Evolutionary conservation across 2,113 vertebrate genomes (phyloP), one percentile per base, ranked within the genome.

Genomic region (Myotis davidii): DNA sequence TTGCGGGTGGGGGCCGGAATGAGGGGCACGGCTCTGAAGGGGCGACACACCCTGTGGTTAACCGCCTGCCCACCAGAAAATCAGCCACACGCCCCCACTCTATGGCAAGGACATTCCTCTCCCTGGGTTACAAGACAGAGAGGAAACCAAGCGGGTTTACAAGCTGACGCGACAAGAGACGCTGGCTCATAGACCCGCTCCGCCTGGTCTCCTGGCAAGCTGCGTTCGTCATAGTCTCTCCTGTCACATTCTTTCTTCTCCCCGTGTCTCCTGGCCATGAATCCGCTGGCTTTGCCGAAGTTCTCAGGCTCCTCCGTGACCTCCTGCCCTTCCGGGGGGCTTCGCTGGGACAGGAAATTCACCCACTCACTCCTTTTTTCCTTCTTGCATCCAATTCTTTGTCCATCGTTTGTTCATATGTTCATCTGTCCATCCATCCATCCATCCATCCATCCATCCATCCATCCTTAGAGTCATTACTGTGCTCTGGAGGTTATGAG

Each of bases 101-200:
- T 9, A 13, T 34, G 86, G n/a, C 50, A 72, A 39, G 37, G 79
- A 54, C 91, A 89, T 84, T 95, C 83, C 56, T 97, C 61, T 52
- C 76, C 42, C 3, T 25, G 54, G 39, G 67, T n/a, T 34, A 27
- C 7, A 37, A 85, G 94, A 91, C 74, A 67, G 82, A 90, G 85
- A 92, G 87, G 89, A 96, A 93, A 81, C 48, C 69, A 54, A 50
- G 67, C 0, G 3, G 39, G 64, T 74, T 96, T 89, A 87, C 0
- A 23, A 95, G 90, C 92, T 54, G 92, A 84, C 27, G 23, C 3
- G 34, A 95, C 89, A 37, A 76, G 94, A 64, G 96, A 96, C 96
- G 77, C 16, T 23, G 48, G 21, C 86, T 88, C 69, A 1, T 93
- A 91, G 94, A 67, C 27, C 50, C 1, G 0, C 25, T 84, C 54